Evolutionary conservation across 1,140 invertebrate genomes (phyloP).

Genomic region (Drosophila santomea): DNA sequence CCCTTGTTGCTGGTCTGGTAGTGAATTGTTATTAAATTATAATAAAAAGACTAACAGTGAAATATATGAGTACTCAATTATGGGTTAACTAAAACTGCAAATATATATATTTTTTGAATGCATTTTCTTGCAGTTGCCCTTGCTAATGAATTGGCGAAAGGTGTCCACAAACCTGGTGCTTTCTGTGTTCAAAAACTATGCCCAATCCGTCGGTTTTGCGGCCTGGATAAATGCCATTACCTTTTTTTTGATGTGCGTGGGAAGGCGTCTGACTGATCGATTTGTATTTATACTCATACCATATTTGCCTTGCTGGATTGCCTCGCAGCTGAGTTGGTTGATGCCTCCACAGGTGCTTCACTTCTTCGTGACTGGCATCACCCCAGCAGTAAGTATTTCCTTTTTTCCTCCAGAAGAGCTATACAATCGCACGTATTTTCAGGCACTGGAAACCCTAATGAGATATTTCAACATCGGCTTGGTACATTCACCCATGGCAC

Average conservation of each 20-base stretch:
- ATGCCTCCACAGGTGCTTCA: constrained; percentile 34
- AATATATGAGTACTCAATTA: no score
- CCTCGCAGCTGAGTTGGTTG: constrained; percentile 32
- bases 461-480: constrained; percentile 30
- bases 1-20: constrained; percentile 59
- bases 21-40: background rate
- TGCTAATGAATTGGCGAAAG: constrained; percentile 31
- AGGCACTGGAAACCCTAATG: constrained; percentile 45
- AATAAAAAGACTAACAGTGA: no score
- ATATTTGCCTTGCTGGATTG: constrained; percentile 28
- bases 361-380: constrained; percentile 43
- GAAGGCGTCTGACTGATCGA: constrained; percentile 19
- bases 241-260: constrained; percentile 43
- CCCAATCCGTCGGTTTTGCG: constrained; percentile 21
- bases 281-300: constrained; percentile 28
- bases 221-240: constrained; percentile 43
- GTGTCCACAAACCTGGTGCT: constrained; percentile 3
- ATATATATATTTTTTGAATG: background rate
- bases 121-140: constrained; percentile 2
- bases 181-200: constrained; percentile 32
- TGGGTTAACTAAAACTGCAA: no score
- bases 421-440: constrained; percentile 1
- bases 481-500: constrained; percentile 35
- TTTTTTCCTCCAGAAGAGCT: no score
- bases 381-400: constrained; percentile 40